These are phyloP conservation scores for Sternarchorhynchus goeldii DNA, from an alignment of 2,797 vertebrate genomes.

Conservation along the genomic window DNA sequence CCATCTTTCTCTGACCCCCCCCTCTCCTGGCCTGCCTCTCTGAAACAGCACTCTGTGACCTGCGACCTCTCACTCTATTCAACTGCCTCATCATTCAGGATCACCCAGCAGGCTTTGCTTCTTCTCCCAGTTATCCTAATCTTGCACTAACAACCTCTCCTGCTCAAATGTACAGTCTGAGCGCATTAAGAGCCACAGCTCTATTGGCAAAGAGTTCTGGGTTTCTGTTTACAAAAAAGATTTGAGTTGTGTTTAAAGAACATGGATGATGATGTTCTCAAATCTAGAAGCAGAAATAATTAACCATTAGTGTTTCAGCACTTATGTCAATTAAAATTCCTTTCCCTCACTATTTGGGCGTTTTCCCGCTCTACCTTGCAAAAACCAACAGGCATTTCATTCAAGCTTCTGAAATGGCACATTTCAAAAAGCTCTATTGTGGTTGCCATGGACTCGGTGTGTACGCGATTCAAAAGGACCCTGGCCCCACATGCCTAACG, in stretches of 20 bases:
- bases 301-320: background rate
- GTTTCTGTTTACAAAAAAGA: background rate
- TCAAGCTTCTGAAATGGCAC: constrained; percentile 66
- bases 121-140: constrained; percentile 62
- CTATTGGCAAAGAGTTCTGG: constrained; percentile 29
- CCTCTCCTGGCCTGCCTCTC: constrained; percentile 39
- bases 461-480: constrained; percentile 74
- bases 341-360: background rate
- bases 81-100: constrained; percentile 68
- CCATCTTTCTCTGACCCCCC: constrained; percentile 62
- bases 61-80: constrained; percentile 65
- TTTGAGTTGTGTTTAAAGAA: background rate
- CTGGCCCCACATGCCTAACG: constrained; percentile 67
- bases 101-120: constrained; percentile 63
- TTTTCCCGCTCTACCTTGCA: constrained; percentile 33
- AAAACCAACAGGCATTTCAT: constrained; percentile 64
- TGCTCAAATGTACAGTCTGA: constrained; percentile 46
- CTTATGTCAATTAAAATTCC: constrained; percentile 36
- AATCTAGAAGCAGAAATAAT: background rate
- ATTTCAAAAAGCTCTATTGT: constrained; percentile 67
- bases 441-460: constrained; percentile 80
- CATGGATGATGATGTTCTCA: background rate
- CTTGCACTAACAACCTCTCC: constrained; percentile 49
- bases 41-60: constrained; percentile 70
- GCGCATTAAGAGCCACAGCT: constrained; percentile 39